phyloP scores from a whole-genome alignment of 2,797 vertebrate species.

The Hephaestus fuliginosus region DNA sequence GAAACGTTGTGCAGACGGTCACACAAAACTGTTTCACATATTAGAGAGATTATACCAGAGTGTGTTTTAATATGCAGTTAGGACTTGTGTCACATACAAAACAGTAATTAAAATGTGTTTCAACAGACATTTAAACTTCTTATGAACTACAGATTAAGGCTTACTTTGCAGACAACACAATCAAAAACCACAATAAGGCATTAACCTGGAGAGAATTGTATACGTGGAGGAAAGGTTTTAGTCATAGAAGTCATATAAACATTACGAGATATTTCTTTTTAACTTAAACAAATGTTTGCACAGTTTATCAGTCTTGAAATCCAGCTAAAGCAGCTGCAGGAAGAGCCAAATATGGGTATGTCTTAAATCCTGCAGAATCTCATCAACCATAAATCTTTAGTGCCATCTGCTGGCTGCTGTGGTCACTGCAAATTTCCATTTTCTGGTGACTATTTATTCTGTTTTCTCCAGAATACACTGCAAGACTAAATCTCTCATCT shows the following conservation, averaged over 20 bases:
- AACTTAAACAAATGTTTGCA: background rate
- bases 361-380: background rate
- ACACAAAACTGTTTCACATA: no score
- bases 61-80: background rate
- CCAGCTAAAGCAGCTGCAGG: background rate
- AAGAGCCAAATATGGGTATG: background rate
- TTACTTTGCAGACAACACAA: background rate
- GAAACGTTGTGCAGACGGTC: background rate
- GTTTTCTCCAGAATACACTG: background rate
- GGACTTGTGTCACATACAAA: background rate
- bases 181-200: background rate
- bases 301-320: background rate
- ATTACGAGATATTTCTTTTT: no score
- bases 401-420: constrained; percentile 68
- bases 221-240: background rate
- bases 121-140: background rate
- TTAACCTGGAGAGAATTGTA: no score
- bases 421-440: background rate
- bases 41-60: background rate
- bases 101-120: background rate
- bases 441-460: background rate
- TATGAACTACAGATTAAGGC: background rate
- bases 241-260: background rate
- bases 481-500: background rate
- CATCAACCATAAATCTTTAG: background rate